phyloP scores from a whole-genome alignment of 2,888 invertebrate species.

The Drosophila heteroneura region DNA sequence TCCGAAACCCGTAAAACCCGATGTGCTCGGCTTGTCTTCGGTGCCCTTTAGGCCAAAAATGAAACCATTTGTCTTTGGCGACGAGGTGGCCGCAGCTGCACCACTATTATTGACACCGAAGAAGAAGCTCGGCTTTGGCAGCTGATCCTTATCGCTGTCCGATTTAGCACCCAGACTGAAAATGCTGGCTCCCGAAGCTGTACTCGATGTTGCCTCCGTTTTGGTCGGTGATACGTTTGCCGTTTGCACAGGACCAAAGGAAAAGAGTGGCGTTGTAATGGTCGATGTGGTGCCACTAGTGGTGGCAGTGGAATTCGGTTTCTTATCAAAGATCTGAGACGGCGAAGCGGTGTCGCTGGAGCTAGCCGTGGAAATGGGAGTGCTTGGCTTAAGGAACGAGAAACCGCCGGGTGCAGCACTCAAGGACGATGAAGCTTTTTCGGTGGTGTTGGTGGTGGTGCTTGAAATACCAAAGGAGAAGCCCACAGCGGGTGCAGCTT shows the following conservation, averaged over 20 bases:
- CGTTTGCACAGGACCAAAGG: constrained; percentile 27
- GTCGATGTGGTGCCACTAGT: constrained; percentile 51
- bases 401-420: constrained; percentile 23
- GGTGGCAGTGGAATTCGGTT: constrained; percentile 52
- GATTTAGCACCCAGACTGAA: constrained; percentile 38
- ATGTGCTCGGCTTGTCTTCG: constrained; percentile 55
- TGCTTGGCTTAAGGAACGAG: constrained; percentile 20
- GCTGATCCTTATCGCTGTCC: not conserved
- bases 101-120: constrained; percentile 33
- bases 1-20: constrained; percentile 53
- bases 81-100: constrained; percentile 6
- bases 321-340: constrained; percentile 46
- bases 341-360: constrained; percentile 46
- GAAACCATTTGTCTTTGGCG: constrained; percentile 71
- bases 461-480: constrained; percentile 8
- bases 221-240: constrained; percentile 17
- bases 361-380: constrained; percentile 24
- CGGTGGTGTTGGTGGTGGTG: not conserved
- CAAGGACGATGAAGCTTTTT: constrained; percentile 5
- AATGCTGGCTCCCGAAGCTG: constrained; percentile 18
- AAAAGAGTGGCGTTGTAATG: constrained; percentile 38
- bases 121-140: constrained; percentile 55
- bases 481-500: not conserved
- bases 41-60: constrained; percentile 63
- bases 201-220: constrained; percentile 26